Conservation (phyloP, 2,113 vertebrate genomes). For the Morone saxatilis region DNA sequence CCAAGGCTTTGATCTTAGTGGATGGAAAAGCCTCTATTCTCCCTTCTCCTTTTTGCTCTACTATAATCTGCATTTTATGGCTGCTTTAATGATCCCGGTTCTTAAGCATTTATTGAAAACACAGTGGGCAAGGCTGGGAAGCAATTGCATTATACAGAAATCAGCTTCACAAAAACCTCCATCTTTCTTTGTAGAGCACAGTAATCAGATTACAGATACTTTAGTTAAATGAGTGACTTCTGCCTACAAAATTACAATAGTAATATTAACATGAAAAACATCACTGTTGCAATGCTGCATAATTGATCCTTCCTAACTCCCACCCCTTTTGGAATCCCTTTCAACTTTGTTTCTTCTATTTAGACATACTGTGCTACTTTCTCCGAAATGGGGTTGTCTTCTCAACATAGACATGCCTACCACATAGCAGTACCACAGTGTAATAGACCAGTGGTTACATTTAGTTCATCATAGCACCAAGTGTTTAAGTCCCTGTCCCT, state of each 20-base stretch:
- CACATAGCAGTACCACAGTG: no score
- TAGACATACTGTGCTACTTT: no score
- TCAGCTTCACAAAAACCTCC: not conserved
- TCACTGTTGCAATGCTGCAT: not conserved
- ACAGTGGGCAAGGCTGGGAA: slow-evolving; percentile 7
- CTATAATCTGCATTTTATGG: slow-evolving; percentile 49
- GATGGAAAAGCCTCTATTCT: slow-evolving; percentile 45
- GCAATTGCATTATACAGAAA: slow-evolving; percentile 25
- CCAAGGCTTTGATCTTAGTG: slow-evolving; percentile 48
- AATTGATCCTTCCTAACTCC: not conserved
- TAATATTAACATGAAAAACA: not conserved
- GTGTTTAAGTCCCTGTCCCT: no score
- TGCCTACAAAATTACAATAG: not conserved
- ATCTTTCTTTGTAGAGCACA: slow-evolving; percentile 1
- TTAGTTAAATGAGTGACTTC: not conserved
- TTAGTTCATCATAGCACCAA: no score
- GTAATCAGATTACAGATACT: slow-evolving; percentile 33
- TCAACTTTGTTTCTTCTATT: no score
- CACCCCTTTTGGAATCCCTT: no score
- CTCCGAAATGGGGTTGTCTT: no score
- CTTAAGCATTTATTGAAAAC: slow-evolving; percentile 20
- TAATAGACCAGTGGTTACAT: no score
- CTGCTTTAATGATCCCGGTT: slow-evolving; percentile 38
- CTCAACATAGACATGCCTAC: no score
- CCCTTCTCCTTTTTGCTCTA: slow-evolving; percentile 41